These are phyloP conservation scores for Ochropleura plecta DNA, from an alignment of 2,888 invertebrate species.

Conservation along the genomic window DNA sequence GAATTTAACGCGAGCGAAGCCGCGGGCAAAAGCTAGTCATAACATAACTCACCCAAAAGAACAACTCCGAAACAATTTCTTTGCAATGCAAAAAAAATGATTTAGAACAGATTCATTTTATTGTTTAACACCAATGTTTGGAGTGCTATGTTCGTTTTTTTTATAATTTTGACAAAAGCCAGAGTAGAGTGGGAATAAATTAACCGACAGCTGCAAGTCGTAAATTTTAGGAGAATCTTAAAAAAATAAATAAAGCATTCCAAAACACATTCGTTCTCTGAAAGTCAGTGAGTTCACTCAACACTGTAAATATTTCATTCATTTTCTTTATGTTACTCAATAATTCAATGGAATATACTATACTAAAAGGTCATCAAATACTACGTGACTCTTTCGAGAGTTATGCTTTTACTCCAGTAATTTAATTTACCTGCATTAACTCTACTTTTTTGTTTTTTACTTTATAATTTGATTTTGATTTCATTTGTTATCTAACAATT, in stretches of 20 bases:
- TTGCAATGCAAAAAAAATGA: too few species aligned
- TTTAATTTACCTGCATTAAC: background rate
- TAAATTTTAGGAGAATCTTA: background rate
- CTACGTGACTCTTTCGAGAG: conserved; percentile 34
- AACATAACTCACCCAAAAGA: background rate
- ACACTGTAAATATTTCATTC: conserved; percentile 30
- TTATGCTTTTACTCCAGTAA: conserved; percentile 14
- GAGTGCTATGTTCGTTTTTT: background rate
- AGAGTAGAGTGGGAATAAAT: background rate
- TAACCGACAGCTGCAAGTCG: background rate
- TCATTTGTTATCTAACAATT: too few species aligned
- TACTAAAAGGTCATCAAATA: conserved; percentile 30
- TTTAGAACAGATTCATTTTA: too few species aligned
- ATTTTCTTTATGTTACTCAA: conserved; percentile 27
- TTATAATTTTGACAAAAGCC: background rate
- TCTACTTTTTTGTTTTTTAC: too few species aligned
- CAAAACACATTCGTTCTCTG: conserved; percentile 22
- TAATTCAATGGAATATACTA: conserved; percentile 25
- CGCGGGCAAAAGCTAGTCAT: too few species aligned
- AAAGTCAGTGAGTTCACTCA: conserved; percentile 21
- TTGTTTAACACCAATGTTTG: too few species aligned
- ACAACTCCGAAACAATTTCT: too few species aligned
- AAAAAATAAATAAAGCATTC: conserved; percentile 31
- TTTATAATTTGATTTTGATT: too few species aligned
- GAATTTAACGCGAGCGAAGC: too few species aligned